Percentiles rank a stretch among this genome's conserved stretches.
These are phyloP conservation scores for Frieseomelitta varia DNA, from an alignment of 1,140 invertebrate genomes.

Conservation along the genomic window DNA sequence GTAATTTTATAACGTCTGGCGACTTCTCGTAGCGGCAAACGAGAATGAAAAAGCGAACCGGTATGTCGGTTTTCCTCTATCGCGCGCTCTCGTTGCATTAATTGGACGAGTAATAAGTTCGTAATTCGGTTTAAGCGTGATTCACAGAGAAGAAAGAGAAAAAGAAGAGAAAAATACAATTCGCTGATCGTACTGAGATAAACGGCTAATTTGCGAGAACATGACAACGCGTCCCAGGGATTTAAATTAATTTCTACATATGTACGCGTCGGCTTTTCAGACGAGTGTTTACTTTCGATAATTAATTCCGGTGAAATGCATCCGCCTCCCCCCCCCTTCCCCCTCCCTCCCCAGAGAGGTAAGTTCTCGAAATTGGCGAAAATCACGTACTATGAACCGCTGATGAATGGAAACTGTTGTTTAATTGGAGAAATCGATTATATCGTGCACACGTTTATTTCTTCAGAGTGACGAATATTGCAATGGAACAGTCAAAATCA, in stretches of 20 bases:
- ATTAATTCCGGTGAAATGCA: neutral
- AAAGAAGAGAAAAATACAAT: neutral
- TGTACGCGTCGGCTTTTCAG: neutral
- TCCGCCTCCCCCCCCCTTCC: neutral
- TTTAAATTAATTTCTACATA: neutral
- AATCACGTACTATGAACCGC: neutral
- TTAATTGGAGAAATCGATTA: neutral
- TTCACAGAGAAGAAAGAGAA: neutral
- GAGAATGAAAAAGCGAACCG: conserved; percentile 1
- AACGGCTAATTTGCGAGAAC: conserved; percentile 2
- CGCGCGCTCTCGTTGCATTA: conserved; percentile 11
- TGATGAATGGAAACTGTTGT: neutral
- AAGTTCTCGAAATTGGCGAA: neutral
- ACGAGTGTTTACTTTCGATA: conserved; percentile 21
- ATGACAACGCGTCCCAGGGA: neutral
- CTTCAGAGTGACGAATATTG: neutral
- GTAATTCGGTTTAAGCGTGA: conserved; percentile 21
- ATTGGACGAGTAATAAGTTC: conserved; percentile 48
- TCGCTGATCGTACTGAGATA: neutral
- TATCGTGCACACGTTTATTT: neutral
- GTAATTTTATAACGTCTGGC: neutral
- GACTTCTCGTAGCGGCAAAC: neutral
- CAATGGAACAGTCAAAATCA: neutral
- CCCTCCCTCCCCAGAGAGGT: too few relatives aligned
- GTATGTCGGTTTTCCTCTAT: conserved; percentile 35